Base-by-base conservation (phyloP, 2,797 vertebrate species). In the Channa striata region DNA sequence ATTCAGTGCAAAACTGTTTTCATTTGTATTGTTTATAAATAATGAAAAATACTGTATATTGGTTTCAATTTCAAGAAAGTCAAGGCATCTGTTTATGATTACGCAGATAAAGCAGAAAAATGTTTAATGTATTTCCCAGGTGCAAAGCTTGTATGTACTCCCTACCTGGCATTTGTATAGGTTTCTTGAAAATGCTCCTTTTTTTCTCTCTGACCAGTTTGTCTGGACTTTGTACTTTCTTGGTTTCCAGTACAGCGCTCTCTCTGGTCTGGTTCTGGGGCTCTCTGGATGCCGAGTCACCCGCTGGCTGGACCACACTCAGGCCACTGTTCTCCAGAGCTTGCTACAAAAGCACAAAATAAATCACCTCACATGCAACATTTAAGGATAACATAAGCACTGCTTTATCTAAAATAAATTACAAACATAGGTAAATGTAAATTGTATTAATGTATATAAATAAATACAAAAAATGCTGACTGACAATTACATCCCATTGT, bases 241-340 rank as follows among this genome's bases (percentile, higher is more conserved):
- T 95, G 72, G 84, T 90, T 36, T 95, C 90, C 3, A 89, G 72
- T 10, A 71, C 69, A 0, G 92, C 47, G 0, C 84, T 76, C 0
- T 93, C 94, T 0, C 89, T 64, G 36, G 80, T 81, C 59, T 88
- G 93, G 72, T 85, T 91, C 73, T 92, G 93, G 2, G 81, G 5
- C 14, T 87, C 75, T 84, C 93, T 94, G 36, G 90, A 43, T 6
- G 91, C 89, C 66, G 66, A 66, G 19, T 94, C 87, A 57, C 94
- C 95, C 72, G 94, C 89, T 12, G 95, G 91, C 83, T 97, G 95
- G 69, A 97, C 97, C 11, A 97, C 96, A 59, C 96, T 98, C 77
- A 99, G 92, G 6, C 98, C 98, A 20, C 97, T 99, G 94, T 99
- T 99, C 93, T 99, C 98, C 92, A 99, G 93, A 66, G 98, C 98